A percentile compares a stretch with the other conserved stretches of the same genome.
Conservation (phyloP, 2,888 invertebrate species). For the Clivina fossor region DNA sequence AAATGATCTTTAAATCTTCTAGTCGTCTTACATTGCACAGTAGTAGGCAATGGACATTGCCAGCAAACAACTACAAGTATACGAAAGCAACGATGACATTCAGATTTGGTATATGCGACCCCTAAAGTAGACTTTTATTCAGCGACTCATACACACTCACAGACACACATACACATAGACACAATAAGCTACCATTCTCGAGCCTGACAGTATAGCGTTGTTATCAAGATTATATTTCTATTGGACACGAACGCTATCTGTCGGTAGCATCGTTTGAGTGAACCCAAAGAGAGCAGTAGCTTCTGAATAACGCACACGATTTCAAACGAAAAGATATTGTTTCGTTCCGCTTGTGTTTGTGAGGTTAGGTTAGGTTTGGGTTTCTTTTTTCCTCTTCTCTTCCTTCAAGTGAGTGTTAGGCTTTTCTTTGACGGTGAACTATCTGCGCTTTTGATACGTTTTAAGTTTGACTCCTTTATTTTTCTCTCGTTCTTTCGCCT, state of each 20-base stretch:
- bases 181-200: slow-evolving; percentile 32
- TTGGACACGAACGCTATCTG: slow-evolving; percentile 33
- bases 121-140: slow-evolving; percentile 14
- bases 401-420: not conserved
- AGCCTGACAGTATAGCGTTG: slow-evolving; percentile 23
- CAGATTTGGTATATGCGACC: slow-evolving; percentile 28
- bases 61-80: too few relatives aligned
- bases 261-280: slow-evolving; percentile 30
- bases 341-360: not conserved
- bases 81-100: slow-evolving; percentile 35
- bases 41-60: too few relatives aligned
- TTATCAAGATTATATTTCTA: slow-evolving; percentile 35
- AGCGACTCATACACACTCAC: too few relatives aligned
- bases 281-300: slow-evolving; percentile 19
- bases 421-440: not conserved
- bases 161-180: slow-evolving; percentile 25
- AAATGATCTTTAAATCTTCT: too few relatives aligned
- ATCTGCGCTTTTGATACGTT: not conserved
- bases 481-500: too few relatives aligned
- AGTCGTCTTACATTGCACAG: too few relatives aligned
- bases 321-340: slow-evolving; percentile 1
- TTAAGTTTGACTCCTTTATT: too few relatives aligned
- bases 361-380: too few relatives aligned
- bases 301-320: slow-evolving; percentile 29
- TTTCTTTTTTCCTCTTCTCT: too few relatives aligned